These are phyloP conservation scores for Climacteris rufus DNA, from an alignment of 2,113 vertebrate genomes.

Conservation along the genomic window DNA sequence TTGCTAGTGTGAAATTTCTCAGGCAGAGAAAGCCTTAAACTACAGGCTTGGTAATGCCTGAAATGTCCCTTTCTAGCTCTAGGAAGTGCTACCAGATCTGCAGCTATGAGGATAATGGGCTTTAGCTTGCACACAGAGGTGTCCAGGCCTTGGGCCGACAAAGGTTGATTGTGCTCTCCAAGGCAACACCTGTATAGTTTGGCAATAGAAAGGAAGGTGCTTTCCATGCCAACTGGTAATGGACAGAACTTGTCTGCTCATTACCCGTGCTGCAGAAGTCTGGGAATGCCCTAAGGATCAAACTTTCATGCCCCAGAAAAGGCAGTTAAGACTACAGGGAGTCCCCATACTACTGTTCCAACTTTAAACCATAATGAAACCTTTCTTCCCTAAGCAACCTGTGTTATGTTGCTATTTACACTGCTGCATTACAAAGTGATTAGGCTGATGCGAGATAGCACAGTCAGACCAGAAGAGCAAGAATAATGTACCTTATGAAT, in stretches of 20 bases:
- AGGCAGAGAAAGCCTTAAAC: neutral
- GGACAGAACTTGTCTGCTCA: neutral
- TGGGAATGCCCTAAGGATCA: neutral
- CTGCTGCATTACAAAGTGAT: neutral
- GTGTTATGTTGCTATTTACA: neutral
- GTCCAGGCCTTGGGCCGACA: neutral
- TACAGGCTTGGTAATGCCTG: neutral
- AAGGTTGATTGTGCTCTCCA: neutral
- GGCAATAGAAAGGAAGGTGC: neutral
- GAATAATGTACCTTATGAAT: neutral
- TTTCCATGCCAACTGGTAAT: neutral
- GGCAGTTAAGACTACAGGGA: neutral
- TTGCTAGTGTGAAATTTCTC: neutral
- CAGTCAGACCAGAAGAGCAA: neutral
- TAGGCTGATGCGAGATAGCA: neutral
- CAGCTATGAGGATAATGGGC: neutral
- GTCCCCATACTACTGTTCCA: neutral
- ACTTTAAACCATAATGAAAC: neutral
- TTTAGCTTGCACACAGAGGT: neutral
- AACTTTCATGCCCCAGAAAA: neutral
- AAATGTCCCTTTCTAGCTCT: neutral
- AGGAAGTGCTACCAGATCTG: neutral
- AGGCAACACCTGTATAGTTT: neutral
- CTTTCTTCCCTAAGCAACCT: neutral
- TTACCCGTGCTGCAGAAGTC: neutral